Evolutionary conservation across 2,113 vertebrate genomes (phyloP).

Genomic region (Narcine bancroftii): DNA sequence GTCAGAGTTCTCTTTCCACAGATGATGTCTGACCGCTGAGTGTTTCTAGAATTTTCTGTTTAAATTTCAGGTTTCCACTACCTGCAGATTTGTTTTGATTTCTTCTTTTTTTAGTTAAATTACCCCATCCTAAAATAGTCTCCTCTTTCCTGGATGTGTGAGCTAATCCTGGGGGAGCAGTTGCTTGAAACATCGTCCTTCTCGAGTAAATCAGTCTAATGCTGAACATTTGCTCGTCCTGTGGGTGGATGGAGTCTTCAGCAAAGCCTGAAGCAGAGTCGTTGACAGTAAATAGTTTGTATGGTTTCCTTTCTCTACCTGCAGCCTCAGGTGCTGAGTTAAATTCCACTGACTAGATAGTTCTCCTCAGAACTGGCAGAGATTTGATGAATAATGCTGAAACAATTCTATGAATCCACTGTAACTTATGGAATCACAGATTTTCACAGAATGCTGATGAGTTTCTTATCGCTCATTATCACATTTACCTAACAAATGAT

Average conservation of each 20-base stretch:
- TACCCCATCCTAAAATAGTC: background rate
- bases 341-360: no score
- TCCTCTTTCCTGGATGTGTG: background rate
- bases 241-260: background rate
- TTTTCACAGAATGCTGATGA: no score
- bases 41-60: no score
- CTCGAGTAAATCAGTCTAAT: no score
- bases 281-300: background rate
- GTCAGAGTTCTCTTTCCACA: no score
- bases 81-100: no score
- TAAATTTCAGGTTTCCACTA: no score
- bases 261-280: background rate
- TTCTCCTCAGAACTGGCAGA: no score
- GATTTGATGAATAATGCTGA: no score
- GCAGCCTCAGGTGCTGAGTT: background rate
- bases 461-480: background rate
- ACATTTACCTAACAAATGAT: background rate
- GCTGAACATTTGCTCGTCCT: background rate
- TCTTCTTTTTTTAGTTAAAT: background rate
- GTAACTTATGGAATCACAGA: background rate
- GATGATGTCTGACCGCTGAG: no score
- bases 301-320: background rate
- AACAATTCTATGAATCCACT: background rate
- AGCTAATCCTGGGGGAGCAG: no score
- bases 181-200: no score